Evolutionary conservation across 1,140 invertebrate species (phyloP).

Genomic region (Solen grandis): DNA sequence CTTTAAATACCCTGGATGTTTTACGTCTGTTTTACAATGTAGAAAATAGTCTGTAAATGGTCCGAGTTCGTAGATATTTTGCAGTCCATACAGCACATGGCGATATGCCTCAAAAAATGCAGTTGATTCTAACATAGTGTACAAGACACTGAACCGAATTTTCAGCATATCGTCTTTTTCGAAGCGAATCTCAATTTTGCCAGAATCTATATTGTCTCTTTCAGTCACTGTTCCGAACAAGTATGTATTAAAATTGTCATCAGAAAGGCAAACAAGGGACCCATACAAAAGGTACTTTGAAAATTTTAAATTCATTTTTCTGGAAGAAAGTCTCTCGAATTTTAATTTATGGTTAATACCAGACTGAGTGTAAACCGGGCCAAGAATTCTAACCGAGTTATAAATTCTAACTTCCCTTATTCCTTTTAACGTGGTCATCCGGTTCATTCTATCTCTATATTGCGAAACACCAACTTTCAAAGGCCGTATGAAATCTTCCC

Average conservation of each 20-base stretch:
- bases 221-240: constrained; percentile 86
- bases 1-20: not conserved
- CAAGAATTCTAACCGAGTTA: not conserved
- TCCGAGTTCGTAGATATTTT: constrained; percentile 65
- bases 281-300: not conserved
- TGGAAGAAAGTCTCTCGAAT: constrained; percentile 34
- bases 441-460: not conserved
- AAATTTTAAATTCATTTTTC: not conserved
- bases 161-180: constrained; percentile 30
- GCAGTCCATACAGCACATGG: constrained; percentile 80
- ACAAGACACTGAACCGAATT: constrained; percentile 42
- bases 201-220: constrained; percentile 80
- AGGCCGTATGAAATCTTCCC: constrained; percentile 85
- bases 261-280: not conserved
- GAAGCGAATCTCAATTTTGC: constrained; percentile 77
- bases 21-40: not conserved
- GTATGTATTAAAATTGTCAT: constrained; percentile 84
- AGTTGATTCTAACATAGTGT: constrained; percentile 80
- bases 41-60: not conserved
- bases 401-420: not conserved
- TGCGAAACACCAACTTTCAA: constrained; percentile 45
- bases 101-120: constrained; percentile 82
- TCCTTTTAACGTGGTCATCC: not conserved
- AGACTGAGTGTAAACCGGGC: not conserved
- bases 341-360: constrained; percentile 66